Evolutionary conservation across 2,797 vertebrate genomes (phyloP), one percentile per base, ranked within the genome.

Genomic region (Miichthys miiuy): DNA sequence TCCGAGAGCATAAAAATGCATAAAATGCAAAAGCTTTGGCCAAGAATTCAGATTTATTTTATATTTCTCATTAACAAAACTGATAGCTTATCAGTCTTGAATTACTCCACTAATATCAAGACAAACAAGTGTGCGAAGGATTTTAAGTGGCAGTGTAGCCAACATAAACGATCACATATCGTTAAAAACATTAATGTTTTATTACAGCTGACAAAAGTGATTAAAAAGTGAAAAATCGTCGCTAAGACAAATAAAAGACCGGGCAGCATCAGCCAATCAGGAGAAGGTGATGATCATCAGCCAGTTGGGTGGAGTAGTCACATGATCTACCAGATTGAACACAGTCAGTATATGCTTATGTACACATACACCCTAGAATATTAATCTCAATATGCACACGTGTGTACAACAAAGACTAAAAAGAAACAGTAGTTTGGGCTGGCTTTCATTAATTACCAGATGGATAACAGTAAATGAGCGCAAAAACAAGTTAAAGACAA

Each of bases 1-100:
- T 54, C 57, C 48, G 41, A 60, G 20, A 27, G 5, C 16, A 52
- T 18, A 57, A 44, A 48, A 83, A 63, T 72, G 30, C 21, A 67
- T 10, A 46, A 60, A 50, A 77, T 47, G 60, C 51, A 47, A 38
- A 2, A 46, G 23, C 14, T 55, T 57, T 57, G 68, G 25, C 62
- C 23, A 62, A 42, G 1, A 65, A 66, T 47, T 65, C 27, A 48
- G 14, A 46, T 30, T 60, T 4, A 6, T 23, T 71, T 64, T 13
- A n/a, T 25, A 41, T 54, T 47, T 46, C 21, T 48, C 17, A 18
- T 58, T 23, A 69, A 42, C 60, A 48, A 21, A 58, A 66, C 4
- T 52, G 47, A 74, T 21, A 57, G 18, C 4, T 44, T 17, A 71
- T 51, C 20, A 21, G 20, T 48, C 13, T 4, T 42, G 41, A 16